These are phyloP conservation scores for Cataglyphis cursor DNA, from an alignment of 2,888 invertebrate genomes.

Conservation along the genomic window DNA sequence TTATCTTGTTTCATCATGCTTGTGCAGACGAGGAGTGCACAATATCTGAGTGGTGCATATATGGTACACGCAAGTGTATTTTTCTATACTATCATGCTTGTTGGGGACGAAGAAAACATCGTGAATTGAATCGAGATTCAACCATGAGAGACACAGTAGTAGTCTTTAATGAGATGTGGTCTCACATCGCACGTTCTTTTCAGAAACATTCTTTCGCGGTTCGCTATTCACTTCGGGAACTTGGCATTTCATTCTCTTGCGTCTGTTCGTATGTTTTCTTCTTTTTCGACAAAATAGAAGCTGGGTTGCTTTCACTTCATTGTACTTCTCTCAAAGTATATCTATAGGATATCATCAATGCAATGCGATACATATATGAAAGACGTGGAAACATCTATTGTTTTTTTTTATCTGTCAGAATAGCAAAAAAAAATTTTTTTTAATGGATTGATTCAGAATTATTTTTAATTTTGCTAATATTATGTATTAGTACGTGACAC, in stretches of 20 bases:
- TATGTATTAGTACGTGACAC: background rate
- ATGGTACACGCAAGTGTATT: background rate
- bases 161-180: slow-evolving; percentile 31
- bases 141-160: background rate
- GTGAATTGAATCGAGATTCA: slow-evolving; percentile 15
- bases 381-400: background rate
- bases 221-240: slow-evolving; percentile 26
- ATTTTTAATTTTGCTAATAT: background rate
- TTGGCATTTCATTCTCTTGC: background rate
- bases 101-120: slow-evolving; percentile 10
- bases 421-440: background rate
- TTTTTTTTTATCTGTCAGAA: background rate
- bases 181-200: background rate
- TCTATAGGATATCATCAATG: background rate
- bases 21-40: background rate
- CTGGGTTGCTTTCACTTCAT: background rate
- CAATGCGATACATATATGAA: background rate
- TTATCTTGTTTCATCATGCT: background rate
- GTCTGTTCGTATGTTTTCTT: background rate
- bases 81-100: background rate
- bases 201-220: slow-evolving; percentile 2
- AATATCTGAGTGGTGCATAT: background rate
- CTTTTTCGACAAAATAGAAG: slow-evolving; percentile 5
- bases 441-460: background rate
- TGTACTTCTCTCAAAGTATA: background rate